These are phyloP conservation scores for Helicoverpa assulta DNA, from an alignment of 2,888 invertebrate genomes.

Conservation along the genomic window DNA sequence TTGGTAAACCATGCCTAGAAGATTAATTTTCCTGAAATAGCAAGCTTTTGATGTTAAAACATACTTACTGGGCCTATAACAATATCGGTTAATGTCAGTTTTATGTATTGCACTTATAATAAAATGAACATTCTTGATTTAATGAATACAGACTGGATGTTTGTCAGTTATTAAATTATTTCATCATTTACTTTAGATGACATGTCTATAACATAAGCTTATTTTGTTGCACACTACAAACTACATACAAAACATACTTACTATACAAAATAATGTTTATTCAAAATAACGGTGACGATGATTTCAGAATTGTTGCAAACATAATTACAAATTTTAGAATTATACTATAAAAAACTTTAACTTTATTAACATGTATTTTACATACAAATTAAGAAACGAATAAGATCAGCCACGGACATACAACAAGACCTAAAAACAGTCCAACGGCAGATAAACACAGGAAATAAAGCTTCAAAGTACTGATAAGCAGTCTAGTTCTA, in stretches of 20 bases:
- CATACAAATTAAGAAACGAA: neutral
- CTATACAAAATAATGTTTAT: too few relatives aligned
- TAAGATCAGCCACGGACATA: slow-evolving; percentile 16
- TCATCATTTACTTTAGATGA: neutral
- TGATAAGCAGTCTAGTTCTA: slow-evolving; percentile 71
- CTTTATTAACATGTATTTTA: neutral
- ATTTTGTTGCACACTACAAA: neutral
- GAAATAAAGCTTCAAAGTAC: slow-evolving; percentile 86
- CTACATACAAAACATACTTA: too few relatives aligned
- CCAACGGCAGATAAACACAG: slow-evolving; percentile 79
- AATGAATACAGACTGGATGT: slow-evolving; percentile 14
- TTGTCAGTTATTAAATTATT: slow-evolving; percentile 11
- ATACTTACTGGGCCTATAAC: slow-evolving; percentile 19
- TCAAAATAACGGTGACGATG: too few relatives aligned
- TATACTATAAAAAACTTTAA: too few relatives aligned
- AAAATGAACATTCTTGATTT: slow-evolving; percentile 43
- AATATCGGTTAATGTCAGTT: slow-evolving; percentile 23
- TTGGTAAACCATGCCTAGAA: too few relatives aligned
- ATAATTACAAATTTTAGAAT: too few relatives aligned
- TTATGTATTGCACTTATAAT: slow-evolving; percentile 23
- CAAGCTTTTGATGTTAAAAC: slow-evolving; percentile 8
- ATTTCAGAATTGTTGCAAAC: too few relatives aligned
- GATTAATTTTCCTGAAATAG: too few relatives aligned
- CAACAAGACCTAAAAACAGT: slow-evolving; percentile 70
- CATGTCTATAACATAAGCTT: neutral